Evolutionary conservation across 2,797 vertebrate species (phyloP), one percentile per base, ranked within the genome.

Genomic region (Xiphorhynchus erythropygius): DNA sequence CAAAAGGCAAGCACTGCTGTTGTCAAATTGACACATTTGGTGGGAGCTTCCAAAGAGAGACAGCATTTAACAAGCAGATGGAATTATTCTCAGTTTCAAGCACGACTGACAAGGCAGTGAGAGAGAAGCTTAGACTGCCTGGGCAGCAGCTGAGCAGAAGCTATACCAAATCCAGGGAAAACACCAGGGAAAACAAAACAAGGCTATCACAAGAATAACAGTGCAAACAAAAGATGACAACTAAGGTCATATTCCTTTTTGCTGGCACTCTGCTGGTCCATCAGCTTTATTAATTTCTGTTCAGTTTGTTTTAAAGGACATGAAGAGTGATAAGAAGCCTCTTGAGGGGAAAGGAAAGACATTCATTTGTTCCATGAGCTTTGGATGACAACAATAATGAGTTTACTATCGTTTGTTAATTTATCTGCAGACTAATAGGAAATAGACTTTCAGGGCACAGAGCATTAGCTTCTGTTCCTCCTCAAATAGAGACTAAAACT

Each of bases 211-310:
- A 67, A 56, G 30, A 84, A 84, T 68, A 90, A 82, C 22, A 87
- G 65, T 47, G 25, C 22, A 85, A 93, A 83, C 23, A 64, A 85
- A 90, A 93, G 50, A 60, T 62, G 75, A 93, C 73, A 87, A 25
- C 35, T 84, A 73, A 87, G 71, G 70, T 91, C 75, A 95, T 89
- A 89, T 63, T 87, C 22, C 25, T 84, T 78, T 69, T 35, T 70
- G 33, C 37, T 87, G 39, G 70, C 50, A 69, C 46, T 74, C 47
- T 62, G 33, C 42, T 83, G 59, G 47, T 52, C 81, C 35, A 90
- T 81, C 53, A 93, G 52, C 19, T 67, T 87, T 94, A 91, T 78
- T 93, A 91, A 94, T 90, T 88, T 83, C 47, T 57, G 8, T 79
- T 80, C 63, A 63, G 41, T 79, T 92, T 95, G 60, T 59, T 92